These are phyloP conservation scores for Tupaia chinensis DNA, from an alignment of 2,113 vertebrate genomes.

Conservation along the genomic window DNA sequence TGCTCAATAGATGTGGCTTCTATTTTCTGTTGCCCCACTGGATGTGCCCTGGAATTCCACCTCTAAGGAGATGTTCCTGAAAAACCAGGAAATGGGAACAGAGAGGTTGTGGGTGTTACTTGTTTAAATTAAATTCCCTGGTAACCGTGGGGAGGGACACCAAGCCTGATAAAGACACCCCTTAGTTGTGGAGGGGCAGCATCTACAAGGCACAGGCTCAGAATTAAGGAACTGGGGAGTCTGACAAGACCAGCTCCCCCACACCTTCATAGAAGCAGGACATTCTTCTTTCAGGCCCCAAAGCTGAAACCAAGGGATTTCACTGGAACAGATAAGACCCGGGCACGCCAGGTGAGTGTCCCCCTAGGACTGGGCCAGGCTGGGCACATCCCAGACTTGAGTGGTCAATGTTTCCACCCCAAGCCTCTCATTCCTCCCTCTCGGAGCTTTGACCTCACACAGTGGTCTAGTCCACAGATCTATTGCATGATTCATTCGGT, in stretches of 20 bases:
- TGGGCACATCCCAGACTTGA: not conserved
- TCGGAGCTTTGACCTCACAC: not conserved
- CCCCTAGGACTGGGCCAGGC: not conserved
- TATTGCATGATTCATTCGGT: slow-evolving; percentile 45
- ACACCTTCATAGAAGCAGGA: not conserved
- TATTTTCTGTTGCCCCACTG: not conserved
- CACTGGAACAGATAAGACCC: not conserved
- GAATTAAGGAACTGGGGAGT: not conserved
- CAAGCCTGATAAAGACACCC: not conserved
- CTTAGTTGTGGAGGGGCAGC: not conserved
- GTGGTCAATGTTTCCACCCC: not conserved
- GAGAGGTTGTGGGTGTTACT: not conserved
- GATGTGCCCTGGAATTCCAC: not conserved
- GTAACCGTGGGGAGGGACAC: not conserved
- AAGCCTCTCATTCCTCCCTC: not conserved
- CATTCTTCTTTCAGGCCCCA: not conserved
- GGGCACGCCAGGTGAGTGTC: not conserved
- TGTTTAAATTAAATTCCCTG: not conserved
- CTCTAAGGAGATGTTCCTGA: not conserved
- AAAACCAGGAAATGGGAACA: not conserved
- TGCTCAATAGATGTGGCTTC: not conserved
- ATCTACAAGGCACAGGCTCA: not conserved
- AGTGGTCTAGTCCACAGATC: slow-evolving; percentile 18
- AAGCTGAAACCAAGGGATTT: not conserved
- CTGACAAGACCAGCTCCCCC: not conserved